Percentiles rank a stretch among this genome's conserved stretches.
Conservation (phyloP, 2,797 vertebrate species). For the Echeneis naucrates region DNA sequence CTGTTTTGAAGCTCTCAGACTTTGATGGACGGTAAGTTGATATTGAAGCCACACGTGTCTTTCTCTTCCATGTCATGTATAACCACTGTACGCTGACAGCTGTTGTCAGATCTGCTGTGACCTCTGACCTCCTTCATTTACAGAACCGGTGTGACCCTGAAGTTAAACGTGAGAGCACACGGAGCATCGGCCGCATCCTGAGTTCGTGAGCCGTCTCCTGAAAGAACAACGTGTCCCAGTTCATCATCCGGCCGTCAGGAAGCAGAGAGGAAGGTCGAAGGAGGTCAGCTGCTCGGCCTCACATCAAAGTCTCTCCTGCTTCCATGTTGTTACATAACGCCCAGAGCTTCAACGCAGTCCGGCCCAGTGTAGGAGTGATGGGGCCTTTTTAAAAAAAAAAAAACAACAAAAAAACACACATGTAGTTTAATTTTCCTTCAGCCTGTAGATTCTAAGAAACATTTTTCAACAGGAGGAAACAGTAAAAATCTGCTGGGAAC, state of each 20-base stretch:
- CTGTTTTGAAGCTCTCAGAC: too few relatives aligned
- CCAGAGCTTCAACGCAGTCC: too few relatives aligned
- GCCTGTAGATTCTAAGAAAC: neutral
- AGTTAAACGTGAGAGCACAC: neutral
- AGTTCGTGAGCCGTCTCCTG: neutral
- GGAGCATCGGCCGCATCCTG: neutral
- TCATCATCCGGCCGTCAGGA: slow-evolving; percentile 38
- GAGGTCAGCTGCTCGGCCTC: slow-evolving; percentile 12
- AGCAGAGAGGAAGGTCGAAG: slow-evolving; percentile 33
- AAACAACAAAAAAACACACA: neutral
- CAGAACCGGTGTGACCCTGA: too few relatives aligned
- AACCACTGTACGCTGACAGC: too few relatives aligned
- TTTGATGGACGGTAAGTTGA: too few relatives aligned
- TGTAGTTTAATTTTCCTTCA: neutral
- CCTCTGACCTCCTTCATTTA: neutral
- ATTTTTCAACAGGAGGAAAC: neutral
- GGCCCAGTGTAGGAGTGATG: neutral
- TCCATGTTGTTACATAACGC: slow-evolving; percentile 21
- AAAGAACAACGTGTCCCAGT: slow-evolving; percentile 3
- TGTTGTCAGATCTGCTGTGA: neutral
- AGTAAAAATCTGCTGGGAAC: too few relatives aligned
- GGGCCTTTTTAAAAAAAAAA: neutral
- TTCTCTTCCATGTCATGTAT: too few relatives aligned
- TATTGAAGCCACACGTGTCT: too few relatives aligned
- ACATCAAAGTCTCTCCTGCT: slow-evolving; percentile 15